These are phyloP conservation scores for Ardeotis arabs DNA, from an alignment of 2,113 vertebrate species.

Conservation along the genomic window DNA sequence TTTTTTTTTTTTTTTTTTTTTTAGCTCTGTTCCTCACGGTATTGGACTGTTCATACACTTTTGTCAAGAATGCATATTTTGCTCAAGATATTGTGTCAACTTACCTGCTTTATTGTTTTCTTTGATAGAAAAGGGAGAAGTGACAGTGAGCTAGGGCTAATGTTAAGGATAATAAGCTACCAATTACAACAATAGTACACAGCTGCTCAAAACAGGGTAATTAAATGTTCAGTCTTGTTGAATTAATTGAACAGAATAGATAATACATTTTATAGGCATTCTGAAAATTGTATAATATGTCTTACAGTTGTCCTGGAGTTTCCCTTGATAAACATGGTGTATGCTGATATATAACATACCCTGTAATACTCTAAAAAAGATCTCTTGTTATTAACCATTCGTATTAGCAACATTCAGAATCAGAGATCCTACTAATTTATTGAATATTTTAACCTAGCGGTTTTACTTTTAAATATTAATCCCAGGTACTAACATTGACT, in stretches of 20 bases:
- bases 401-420: not conserved
- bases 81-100: not conserved
- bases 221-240: not conserved
- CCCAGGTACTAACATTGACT: not conserved
- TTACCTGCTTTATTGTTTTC: not conserved
- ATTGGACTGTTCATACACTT: not conserved
- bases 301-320: not conserved
- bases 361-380: not conserved
- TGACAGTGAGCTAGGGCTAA: not conserved
- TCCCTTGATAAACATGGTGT: not conserved
- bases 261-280: not conserved
- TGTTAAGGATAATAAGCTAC: not conserved
- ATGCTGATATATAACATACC: not conserved
- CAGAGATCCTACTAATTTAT: not conserved
- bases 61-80: not conserved
- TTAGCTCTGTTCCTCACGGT: not conserved
- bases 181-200: not conserved
- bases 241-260: constrained; percentile 28
- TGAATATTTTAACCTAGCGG: not conserved
- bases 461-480: not conserved
- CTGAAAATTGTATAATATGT: not conserved
- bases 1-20: not conserved
- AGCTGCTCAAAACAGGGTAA: not conserved
- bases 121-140: not conserved
- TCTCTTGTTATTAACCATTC: not conserved